Percentiles rank a stretch among this genome's conserved stretches.
Evolutionary conservation across 1,140 invertebrate species (phyloP).

Genomic region (Capitella teleta): DNA sequence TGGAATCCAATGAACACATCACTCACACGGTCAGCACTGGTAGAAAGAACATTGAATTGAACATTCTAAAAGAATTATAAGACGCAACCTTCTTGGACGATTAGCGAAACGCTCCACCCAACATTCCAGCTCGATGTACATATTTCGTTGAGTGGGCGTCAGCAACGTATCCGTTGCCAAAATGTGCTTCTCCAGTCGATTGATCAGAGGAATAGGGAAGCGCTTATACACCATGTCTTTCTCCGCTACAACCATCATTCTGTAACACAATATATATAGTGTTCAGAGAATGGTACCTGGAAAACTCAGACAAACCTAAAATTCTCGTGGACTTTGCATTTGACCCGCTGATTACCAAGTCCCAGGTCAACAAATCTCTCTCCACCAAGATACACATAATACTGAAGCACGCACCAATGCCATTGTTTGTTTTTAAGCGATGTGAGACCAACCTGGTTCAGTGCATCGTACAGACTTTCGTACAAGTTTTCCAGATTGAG

Average conservation of each 20-base stretch:
- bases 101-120: too few species aligned
- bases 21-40: too few species aligned
- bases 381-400: slow-evolving; percentile 31
- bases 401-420: too few species aligned
- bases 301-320: slow-evolving; percentile 33
- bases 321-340: slow-evolving; percentile 29
- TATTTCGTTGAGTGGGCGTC: slow-evolving; percentile 5
- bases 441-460: slow-evolving; percentile 29
- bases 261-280: too few species aligned
- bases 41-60: too few species aligned
- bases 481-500: slow-evolving; percentile 37
- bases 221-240: slow-evolving; percentile 29
- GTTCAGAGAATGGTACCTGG: too few species aligned
- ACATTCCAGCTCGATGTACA: too few species aligned
- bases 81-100: too few species aligned
- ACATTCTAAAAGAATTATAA: too few species aligned
- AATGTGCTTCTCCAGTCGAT: slow-evolving; percentile 35
- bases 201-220: slow-evolving; percentile 36
- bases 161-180: slow-evolving; percentile 26
- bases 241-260: slow-evolving; percentile 33
- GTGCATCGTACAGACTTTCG: slow-evolving; percentile 38
- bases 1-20: slow-evolving; percentile 29
- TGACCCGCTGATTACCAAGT: slow-evolving; percentile 35
- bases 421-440: too few species aligned
- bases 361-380: slow-evolving; percentile 36